Conservation (phyloP, 2,797 vertebrate species). For the Xenentodon cancila region DNA sequence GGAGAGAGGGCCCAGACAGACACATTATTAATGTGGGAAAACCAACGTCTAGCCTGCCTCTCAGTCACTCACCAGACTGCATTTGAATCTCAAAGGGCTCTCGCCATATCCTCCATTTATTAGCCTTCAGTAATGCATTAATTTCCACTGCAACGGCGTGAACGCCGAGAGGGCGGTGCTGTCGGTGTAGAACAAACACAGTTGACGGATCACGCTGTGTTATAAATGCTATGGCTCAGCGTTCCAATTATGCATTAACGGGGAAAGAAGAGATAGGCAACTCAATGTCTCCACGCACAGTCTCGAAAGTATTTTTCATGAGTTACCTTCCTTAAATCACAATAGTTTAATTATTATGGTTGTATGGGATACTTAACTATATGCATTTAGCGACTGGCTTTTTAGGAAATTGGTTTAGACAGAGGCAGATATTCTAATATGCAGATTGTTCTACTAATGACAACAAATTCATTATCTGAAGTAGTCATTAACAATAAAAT, state of each 20-base stretch:
- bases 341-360: not conserved
- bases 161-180: slow-evolving; percentile 42
- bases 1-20: slow-evolving; percentile 81
- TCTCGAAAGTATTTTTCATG: slow-evolving; percentile 13
- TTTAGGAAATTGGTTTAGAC: not conserved
- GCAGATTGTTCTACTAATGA: not conserved
- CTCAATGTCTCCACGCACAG: slow-evolving; percentile 6
- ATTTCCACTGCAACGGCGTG: slow-evolving; percentile 54
- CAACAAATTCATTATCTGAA: not conserved
- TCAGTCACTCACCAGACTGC: slow-evolving; percentile 75
- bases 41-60: slow-evolving; percentile 75
- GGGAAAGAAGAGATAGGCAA: not conserved
- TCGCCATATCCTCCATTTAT: slow-evolving; percentile 78
- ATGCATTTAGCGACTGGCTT: not conserved
- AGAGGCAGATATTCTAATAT: not conserved
- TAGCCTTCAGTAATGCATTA: slow-evolving; percentile 75
- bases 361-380: not conserved
- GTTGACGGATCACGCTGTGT: slow-evolving; percentile 22
- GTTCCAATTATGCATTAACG: slow-evolving; percentile 7
- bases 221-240: slow-evolving; percentile 29
- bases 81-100: slow-evolving; percentile 82
- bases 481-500: slow-evolving; percentile 14
- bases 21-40: slow-evolving; percentile 88
- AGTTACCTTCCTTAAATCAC: not conserved
- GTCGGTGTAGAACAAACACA: slow-evolving; percentile 15